Conservation (phyloP, 2,888 invertebrate species). For the Ormyrus thymus region DNA sequence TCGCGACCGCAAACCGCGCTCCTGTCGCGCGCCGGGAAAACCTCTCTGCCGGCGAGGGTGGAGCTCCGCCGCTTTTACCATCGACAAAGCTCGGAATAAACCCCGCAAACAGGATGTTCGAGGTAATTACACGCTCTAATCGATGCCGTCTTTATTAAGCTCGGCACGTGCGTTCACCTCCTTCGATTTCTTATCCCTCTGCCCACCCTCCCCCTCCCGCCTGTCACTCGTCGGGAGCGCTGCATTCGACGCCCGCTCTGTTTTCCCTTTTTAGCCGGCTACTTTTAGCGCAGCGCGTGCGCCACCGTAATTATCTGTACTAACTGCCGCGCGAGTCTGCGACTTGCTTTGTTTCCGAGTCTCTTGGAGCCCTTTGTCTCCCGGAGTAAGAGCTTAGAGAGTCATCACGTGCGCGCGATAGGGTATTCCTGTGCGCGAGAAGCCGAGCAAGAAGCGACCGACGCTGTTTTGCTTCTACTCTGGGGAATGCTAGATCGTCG, state of each 20-base stretch:
- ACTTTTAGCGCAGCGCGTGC: slow-evolving; percentile 18
- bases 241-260: neutral
- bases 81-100: slow-evolving; percentile 4
- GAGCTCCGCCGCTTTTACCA: neutral
- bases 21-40: neutral
- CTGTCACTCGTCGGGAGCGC: slow-evolving; percentile 26
- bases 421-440: neutral
- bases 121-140: slow-evolving; percentile 34
- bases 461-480: too few species aligned
- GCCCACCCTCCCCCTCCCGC: neutral
- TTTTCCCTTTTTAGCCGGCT: slow-evolving; percentile 16
- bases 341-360: neutral
- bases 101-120: slow-evolving; percentile 35
- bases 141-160: slow-evolving; percentile 52
- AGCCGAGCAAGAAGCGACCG: too few species aligned
- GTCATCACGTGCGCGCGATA: neutral
- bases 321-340: neutral
- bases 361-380: neutral
- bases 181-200: slow-evolving; percentile 28
- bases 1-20: slow-evolving; percentile 1
- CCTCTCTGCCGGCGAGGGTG: slow-evolving; percentile 6
- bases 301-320: slow-evolving; percentile 37
- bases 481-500: too few species aligned
- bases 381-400: neutral
- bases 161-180: slow-evolving; percentile 14